Base-by-base conservation (phyloP, 2,888 invertebrate species). In the Podabrus alpinus region DNA sequence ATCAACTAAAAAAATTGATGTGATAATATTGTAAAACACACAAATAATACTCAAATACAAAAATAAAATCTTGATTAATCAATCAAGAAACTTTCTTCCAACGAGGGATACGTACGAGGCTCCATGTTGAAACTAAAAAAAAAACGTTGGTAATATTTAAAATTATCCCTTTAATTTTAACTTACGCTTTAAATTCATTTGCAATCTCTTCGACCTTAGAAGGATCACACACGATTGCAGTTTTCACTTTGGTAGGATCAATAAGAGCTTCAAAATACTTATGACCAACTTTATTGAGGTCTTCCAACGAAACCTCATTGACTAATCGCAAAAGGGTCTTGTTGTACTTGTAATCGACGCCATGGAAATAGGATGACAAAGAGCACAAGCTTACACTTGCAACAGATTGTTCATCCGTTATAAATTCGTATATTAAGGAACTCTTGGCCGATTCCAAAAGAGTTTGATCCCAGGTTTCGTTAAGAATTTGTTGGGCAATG, bases 361-460 rank as follows among this genome's bases (percentile, higher is more conserved):
- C 89, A 79, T 92, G 90, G 82, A 95, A 91, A 84, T 94, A 94
- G 68, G 92, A 91, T 70, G 92, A 85, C n/a, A 97, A 88, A 0
- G 95, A 94, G 81, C 94, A 90, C 45, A 87, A 85, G 19, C 95
- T 93, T 17, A 94, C 91, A 82, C 92, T 92, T 0, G 94, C 92
- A 11, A 95, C 91, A 73, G 93, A 94, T 84, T 94, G 94, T 86
- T 96, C 95, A 79, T 92, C 89, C 81, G 94, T 93, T 76, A 97
- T 94, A 69, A 95, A 91, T 84, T 96, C 94, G 87, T 94, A 97
- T 77, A 97, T 92, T n/a, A 95, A 89, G 15, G 96, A 95, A 84
- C 95, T 94, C 83, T 92, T 94, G 0, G 96, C 96, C 0, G 96
- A 94, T 81, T 94, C 94, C 81, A 96, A 91, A 74, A 96, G 88